A percentile compares a stretch with the other conserved stretches of the same genome.
phyloP scores from a whole-genome alignment of 2,113 vertebrate species.

The Orientallactaga bullata region DNA sequence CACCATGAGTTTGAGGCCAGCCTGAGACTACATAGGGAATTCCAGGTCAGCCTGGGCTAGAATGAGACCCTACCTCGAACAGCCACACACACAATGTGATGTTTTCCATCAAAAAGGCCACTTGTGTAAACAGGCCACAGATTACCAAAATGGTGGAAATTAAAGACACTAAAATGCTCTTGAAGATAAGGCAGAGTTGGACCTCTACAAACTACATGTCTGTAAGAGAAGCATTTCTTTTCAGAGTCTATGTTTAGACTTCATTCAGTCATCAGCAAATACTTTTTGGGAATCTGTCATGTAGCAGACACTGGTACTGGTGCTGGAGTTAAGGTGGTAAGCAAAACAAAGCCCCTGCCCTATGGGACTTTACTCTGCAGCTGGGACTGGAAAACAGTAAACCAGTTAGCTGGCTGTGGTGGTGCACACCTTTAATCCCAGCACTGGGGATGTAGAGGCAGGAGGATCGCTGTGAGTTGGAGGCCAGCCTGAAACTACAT shows the following conservation, averaged over 20 bases:
- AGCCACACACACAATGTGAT: background rate
- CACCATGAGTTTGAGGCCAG: too few species aligned
- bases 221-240: conserved; percentile 6
- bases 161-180: background rate
- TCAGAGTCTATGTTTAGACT: conserved; percentile 7
- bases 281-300: background rate
- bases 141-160: background rate
- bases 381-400: background rate
- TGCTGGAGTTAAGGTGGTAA: background rate
- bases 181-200: background rate
- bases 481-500: too few species aligned
- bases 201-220: background rate
- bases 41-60: background rate
- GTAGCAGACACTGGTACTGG: background rate
- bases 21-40: too few species aligned
- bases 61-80: background rate
- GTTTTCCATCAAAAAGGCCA: background rate
- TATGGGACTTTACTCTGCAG: background rate
- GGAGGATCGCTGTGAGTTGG: too few species aligned
- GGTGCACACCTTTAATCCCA: too few species aligned
- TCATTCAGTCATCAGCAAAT: background rate
- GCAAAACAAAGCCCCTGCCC: background rate
- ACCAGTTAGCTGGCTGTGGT: background rate
- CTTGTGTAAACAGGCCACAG: background rate
- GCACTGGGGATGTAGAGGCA: too few species aligned